phyloP scores from a whole-genome alignment of 2,113 vertebrate genomes.

The Urocynchramus pylzowi region DNA sequence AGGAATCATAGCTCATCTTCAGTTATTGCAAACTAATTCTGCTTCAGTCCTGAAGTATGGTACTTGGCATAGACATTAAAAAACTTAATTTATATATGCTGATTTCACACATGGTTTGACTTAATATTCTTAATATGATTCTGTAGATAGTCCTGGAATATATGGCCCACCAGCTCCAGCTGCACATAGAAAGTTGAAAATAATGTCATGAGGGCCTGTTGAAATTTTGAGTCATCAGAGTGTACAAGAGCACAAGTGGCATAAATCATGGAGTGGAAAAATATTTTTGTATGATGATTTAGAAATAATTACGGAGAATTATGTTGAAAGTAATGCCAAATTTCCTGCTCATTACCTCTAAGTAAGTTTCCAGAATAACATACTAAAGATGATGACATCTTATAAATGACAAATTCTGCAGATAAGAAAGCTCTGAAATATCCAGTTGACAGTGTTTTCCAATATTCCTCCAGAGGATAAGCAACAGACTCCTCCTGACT shows the following conservation, averaged over 20 bases:
- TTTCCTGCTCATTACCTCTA: conserved; percentile 57
- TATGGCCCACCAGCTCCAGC: conserved; percentile 19
- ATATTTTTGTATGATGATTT: conserved; percentile 57
- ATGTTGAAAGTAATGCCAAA: conserved; percentile 49
- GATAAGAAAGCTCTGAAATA: conserved; percentile 27
- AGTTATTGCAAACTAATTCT: not conserved
- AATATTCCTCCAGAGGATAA: not conserved
- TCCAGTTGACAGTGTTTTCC: conserved; percentile 13
- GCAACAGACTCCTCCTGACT: not conserved
- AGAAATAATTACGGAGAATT: conserved; percentile 48
- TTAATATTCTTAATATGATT: not conserved
- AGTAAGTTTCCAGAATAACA: conserved; percentile 50
- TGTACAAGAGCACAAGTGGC: conserved; percentile 43
- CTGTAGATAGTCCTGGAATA: not conserved
- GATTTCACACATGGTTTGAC: not conserved
- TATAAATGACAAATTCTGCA: conserved; percentile 20
- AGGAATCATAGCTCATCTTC: not conserved
- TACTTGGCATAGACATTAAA: not conserved
- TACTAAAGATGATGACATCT: conserved; percentile 30
- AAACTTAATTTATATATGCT: not conserved
- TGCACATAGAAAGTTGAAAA: conserved; percentile 10
- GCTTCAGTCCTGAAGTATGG: not conserved
- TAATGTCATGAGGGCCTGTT: conserved; percentile 19
- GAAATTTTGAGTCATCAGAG: conserved; percentile 61
- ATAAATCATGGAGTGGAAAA: conserved; percentile 43